Conservation (phyloP, 2,113 vertebrate species). For the Gopherus flavomarginatus region DNA sequence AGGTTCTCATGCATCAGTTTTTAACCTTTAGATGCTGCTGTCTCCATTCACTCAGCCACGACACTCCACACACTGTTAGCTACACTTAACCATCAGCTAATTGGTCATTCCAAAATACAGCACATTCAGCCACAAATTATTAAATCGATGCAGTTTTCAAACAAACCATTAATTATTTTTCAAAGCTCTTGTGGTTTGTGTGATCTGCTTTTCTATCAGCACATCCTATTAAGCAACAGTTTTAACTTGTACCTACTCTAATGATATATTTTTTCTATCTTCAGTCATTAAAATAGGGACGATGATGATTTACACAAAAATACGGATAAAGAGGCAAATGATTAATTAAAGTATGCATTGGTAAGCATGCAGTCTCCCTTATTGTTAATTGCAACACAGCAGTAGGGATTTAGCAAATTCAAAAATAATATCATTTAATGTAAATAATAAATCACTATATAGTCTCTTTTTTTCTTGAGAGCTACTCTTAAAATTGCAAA, state of each 20-base stretch:
- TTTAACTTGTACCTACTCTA: background rate
- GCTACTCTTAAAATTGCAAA: background rate
- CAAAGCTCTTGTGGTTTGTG: background rate
- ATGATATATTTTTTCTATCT: background rate
- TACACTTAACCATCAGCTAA: slow-evolving; percentile 19
- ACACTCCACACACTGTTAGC: background rate
- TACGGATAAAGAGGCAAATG: background rate
- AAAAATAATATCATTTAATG: slow-evolving; percentile 20
- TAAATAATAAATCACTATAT: background rate
- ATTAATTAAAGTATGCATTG: background rate
- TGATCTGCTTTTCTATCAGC: background rate
- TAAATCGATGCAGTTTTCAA: slow-evolving; percentile 10
- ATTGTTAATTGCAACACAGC: background rate
- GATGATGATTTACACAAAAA: background rate
- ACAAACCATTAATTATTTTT: slow-evolving; percentile 39
- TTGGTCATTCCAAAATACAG: slow-evolving; percentile 25
- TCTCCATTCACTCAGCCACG: slow-evolving; percentile 5
- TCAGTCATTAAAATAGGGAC: slow-evolving; percentile 14
- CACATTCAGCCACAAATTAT: slow-evolving; percentile 23
- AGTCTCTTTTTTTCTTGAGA: background rate
- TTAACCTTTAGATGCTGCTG: slow-evolving; percentile 23
- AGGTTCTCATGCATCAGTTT: slow-evolving; percentile 24
- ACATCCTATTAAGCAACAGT: background rate
- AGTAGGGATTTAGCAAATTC: background rate
- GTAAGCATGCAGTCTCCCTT: slow-evolving; percentile 9